These are phyloP conservation scores for Vimba vimba DNA, from an alignment of 2,113 vertebrate species.

Conservation along the genomic window DNA sequence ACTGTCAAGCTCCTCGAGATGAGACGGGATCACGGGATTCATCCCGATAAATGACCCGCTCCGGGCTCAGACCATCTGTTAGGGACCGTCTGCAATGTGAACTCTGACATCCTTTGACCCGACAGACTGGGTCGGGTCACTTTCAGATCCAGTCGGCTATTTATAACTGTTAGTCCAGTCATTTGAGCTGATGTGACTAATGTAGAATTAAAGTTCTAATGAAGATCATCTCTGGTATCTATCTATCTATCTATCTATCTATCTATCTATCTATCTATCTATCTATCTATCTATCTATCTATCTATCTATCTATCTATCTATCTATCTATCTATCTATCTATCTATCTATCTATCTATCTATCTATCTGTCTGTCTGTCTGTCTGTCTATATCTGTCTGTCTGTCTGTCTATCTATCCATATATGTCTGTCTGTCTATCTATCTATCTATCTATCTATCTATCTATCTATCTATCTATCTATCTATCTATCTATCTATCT, in stretches of 20 bases:
- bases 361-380: no score
- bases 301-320: no score
- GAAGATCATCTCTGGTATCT: no score
- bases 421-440: no score
- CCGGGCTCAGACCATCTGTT: background rate
- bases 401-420: accelerated
- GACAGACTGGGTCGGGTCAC: background rate
- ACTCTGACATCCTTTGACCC: slow-evolving; percentile 14
- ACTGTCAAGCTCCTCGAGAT: slow-evolving; percentile 23
- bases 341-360: no score
- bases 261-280: accelerated
- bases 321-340: accelerated
- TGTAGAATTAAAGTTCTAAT: background rate
- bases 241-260: no score
- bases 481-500: no score
- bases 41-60: background rate
- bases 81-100: background rate
- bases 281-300: no score
- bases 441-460: no score
- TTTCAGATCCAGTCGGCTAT: background rate
- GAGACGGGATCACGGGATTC: background rate
- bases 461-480: no score
- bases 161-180: no score
- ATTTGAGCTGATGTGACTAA: background rate
- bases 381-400: accelerated